Base-by-base conservation (phyloP, 2,888 invertebrate species). In the Linhomoeus sp. region DNA sequence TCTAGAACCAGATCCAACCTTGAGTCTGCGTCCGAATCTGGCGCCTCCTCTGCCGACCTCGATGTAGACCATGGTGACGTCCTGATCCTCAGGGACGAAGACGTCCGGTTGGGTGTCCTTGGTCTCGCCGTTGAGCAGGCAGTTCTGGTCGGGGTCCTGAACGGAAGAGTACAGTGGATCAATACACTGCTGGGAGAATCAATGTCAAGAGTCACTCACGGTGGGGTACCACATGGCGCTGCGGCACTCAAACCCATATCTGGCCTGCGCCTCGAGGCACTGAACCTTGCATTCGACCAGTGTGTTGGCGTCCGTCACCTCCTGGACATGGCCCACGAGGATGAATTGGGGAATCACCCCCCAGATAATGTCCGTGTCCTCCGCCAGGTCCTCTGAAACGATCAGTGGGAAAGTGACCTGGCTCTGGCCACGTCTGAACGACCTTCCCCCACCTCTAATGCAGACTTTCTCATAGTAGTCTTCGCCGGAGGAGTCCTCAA, bases 11-110 rank as follows among this genome's bases (percentile, higher is more conserved):
- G n/a, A n/a, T n/a, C n/a, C n/a, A n/a, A n/a, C n/a, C n/a, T n/a
- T n/a, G n/a, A n/a, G n/a, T n/a, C n/a, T n/a, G n/a, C n/a, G n/a
- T n/a, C n/a, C n/a, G n/a, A n/a, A n/a, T n/a, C n/a, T n/a, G n/a
- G n/a, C n/a, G n/a, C n/a, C n/a, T n/a, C n/a, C n/a, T n/a, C n/a
- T 29, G 22, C 40, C 40, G 24, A 54, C 41, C 77, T 54, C 54
- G 26, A 54, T 50, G 48, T 54, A 54, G 37, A 53, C 19, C 53
- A 54, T 54, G 33, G 40, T 43, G 15, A 55, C 52, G 17, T 47
- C 47, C 33, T 45, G 47, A 36, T 54, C 55, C 43, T 55, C 55
- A 17, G 37, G 43, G 17, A 55, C 53, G 50, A 56, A 55, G 22
- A 53, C 52, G n/a, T 54, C 51, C 1, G 55, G 50, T 40, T 49